Conservation (phyloP, 2,113 vertebrate species). For the Caracal caracal region DNA sequence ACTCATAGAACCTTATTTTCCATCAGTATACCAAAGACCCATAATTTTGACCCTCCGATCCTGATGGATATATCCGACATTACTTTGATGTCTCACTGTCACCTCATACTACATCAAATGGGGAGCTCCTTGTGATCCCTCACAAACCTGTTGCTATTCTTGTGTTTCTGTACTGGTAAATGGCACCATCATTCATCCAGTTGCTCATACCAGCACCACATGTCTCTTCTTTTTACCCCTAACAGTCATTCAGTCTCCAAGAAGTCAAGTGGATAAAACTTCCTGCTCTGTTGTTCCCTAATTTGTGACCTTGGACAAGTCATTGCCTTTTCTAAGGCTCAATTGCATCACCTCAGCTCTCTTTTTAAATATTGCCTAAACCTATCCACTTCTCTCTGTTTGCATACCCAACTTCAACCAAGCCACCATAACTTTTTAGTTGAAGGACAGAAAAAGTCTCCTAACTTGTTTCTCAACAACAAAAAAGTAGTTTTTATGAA, state of each 20-base stretch:
- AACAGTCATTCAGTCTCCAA: neutral
- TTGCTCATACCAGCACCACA: neutral
- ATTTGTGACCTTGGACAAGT: neutral
- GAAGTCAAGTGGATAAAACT: neutral
- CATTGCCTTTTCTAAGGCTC: neutral
- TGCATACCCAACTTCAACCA: neutral
- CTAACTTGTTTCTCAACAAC: neutral
- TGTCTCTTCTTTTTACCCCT: neutral
- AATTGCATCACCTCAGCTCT: neutral
- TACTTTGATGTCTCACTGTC: neutral
- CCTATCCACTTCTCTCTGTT: neutral
- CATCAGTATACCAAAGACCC: neutral
- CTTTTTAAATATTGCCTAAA: neutral
- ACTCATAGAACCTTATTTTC: neutral
- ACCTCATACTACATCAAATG: neutral
- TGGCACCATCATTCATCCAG: neutral
- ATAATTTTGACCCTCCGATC: neutral
- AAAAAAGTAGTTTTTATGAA: neutral
- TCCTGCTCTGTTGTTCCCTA: neutral
- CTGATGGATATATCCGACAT: neutral
- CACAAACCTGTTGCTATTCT: neutral
- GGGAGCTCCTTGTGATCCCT: neutral
- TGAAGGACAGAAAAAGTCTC: neutral
- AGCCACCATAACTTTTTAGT: neutral
- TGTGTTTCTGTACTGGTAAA: neutral